Base-by-base conservation (phyloP, 35 echinoderm and acorn worm species). In the Hemicentrotus pulcherrimus region DNA sequence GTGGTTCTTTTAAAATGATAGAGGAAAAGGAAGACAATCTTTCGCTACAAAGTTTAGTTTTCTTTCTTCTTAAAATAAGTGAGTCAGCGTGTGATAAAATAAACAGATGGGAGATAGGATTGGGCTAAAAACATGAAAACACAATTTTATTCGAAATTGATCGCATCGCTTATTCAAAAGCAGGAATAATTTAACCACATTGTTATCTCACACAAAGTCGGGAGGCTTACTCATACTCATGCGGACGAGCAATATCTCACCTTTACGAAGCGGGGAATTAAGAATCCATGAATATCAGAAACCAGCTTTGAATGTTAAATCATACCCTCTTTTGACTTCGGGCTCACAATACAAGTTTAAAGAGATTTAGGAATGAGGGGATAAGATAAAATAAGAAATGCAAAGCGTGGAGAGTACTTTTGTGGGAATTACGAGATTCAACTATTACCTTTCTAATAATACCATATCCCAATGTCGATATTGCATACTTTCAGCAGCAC, bases 211-310 rank as follows among this genome's bases (percentile, higher is more conserved):
- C 65, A 22, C 19, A 22, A 78, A 78, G 19, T n/a, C 65, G 0
- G 15, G 6, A 8, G 65, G 22, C n/a, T 78, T 78, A 78, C 65
- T 28, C 19, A n/a, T n/a, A 28, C 65, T 59, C 65, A 28, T 78
- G 5, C 65, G 65, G 19, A 78, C 19, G 19, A 78, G 65, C 65
- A 78, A 5, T 78, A 78, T n/a, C 65, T 78, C 65, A 78, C 65
- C 65, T 78, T 78, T 78, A 78, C 65, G 65, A 78, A 78, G 65
- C 65, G 24, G 28, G 65, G 65, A 78, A 78, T 78, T 78, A 78
- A 28, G 65, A 78, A 78, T 28, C 65, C 65, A 78, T 78, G 65
- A 22, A 78, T 78, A 78, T 78, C 65, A 78, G 4, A 28, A 78
- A 78, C 5, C 2, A 8, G 22, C 65, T 78, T 78, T 78, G 65